Evolutionary conservation across 2,113 vertebrate genomes (phyloP).

Genomic region (Pleuronectes platessa): DNA sequence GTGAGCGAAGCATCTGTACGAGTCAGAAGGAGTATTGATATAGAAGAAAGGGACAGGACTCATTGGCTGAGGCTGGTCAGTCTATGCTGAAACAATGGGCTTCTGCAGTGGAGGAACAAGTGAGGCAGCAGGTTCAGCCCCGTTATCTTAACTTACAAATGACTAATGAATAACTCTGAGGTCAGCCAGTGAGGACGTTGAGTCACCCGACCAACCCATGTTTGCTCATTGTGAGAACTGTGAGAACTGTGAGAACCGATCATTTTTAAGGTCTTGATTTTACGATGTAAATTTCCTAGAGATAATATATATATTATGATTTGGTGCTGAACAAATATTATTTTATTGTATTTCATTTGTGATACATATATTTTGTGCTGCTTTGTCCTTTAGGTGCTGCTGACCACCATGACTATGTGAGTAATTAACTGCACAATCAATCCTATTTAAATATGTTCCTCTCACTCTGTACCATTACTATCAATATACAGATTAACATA

Average conservation of each 20-base stretch:
- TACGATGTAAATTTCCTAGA: too few relatives aligned
- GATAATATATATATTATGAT: too few relatives aligned
- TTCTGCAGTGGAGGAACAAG: neutral
- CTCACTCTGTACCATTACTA: neutral
- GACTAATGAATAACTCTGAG: slow-evolving; percentile 38
- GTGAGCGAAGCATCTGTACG: slow-evolving; percentile 2
- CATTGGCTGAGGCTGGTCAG: neutral
- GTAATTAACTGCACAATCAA: slow-evolving; percentile 36
- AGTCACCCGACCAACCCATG: neutral
- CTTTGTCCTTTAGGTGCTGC: slow-evolving; percentile 55
- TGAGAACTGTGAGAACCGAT: too few relatives aligned
- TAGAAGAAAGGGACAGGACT: neutral
- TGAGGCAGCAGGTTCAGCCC: slow-evolving; percentile 38
- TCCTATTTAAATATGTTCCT: neutral
- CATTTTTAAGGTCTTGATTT: too few relatives aligned
- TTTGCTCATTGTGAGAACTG: too few relatives aligned
- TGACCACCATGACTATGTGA: slow-evolving; percentile 68
- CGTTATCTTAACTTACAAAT: neutral
- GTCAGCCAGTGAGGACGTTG: slow-evolving; percentile 9
- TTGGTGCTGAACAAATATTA: too few relatives aligned
- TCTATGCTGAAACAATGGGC: neutral
- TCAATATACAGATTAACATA: neutral
- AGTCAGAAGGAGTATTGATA: neutral
- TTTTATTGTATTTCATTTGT: too few relatives aligned
- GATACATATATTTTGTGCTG: slow-evolving; percentile 18